Percentiles rank a stretch among this genome's conserved stretches.
These are phyloP conservation scores for Caenorhabditis sinica DNA, from an alignment of 2,888 invertebrate genomes.

Conservation along the genomic window DNA sequence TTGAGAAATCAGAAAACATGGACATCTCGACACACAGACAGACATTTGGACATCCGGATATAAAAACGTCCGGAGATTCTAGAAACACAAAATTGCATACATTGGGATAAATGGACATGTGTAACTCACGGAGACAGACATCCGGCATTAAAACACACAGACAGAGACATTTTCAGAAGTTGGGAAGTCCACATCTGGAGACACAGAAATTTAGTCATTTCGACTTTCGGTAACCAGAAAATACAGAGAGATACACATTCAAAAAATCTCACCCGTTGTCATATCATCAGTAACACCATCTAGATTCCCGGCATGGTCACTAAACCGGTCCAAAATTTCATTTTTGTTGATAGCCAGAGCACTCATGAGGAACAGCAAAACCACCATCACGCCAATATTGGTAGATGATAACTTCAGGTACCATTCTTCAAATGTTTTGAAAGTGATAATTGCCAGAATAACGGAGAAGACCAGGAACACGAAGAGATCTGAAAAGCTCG, in stretches of 20 bases:
- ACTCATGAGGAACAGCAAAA: conserved; percentile 5
- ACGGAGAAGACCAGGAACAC: conserved; percentile 1
- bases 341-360: conserved; percentile 28
- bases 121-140: too few relatives aligned
- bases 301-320: not conserved
- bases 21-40: too few relatives aligned
- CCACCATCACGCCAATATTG: not conserved
- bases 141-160: too few relatives aligned
- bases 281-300: conserved; percentile 30
- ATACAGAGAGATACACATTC: too few relatives aligned
- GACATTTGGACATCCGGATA: not conserved
- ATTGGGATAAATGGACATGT: too few relatives aligned
- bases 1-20: too few relatives aligned
- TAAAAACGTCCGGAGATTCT: not conserved
- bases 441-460: conserved; percentile 1
- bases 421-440: conserved; percentile 50
- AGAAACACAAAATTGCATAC: too few relatives aligned
- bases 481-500: conserved; percentile 18
- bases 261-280: conserved; percentile 1
- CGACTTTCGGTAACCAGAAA: too few relatives aligned
- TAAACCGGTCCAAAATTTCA: conserved; percentile 2
- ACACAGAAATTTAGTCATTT: too few relatives aligned
- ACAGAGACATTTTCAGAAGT: too few relatives aligned
- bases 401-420: conserved; percentile 35
- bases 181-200: too few relatives aligned